A percentile compares a stretch with the other conserved stretches of the same genome.
Evolutionary conservation across 2,888 invertebrate species (phyloP).

Genomic region (Cactoblastis cactorum): DNA sequence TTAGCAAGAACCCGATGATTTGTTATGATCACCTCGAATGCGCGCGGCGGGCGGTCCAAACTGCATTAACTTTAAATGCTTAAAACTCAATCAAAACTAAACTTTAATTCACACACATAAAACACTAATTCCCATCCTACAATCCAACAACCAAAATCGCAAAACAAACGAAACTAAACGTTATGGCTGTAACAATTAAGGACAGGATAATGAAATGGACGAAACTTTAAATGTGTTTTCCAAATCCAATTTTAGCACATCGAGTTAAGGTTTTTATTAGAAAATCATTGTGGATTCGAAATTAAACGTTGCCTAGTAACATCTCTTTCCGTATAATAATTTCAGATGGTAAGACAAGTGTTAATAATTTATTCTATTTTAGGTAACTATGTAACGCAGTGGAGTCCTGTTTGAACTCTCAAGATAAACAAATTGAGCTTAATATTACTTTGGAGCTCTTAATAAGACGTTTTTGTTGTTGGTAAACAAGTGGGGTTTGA

Average conservation of each 20-base stretch:
- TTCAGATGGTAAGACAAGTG: conserved; percentile 66
- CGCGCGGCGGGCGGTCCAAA: conserved; percentile 66
- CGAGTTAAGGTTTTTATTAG: conserved; percentile 31
- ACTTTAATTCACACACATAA: conserved; percentile 32
- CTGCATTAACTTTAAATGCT: conserved; percentile 47
- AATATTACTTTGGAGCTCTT: conserved; percentile 1
- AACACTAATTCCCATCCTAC: conserved; percentile 28
- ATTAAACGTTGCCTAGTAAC: conserved; percentile 56
- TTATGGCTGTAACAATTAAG: conserved; percentile 68
- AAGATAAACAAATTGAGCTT: conserved; percentile 11
- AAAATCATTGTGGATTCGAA: conserved; percentile 29
- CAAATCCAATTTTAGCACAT: conserved; percentile 23
- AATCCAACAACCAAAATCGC: conserved; percentile 42
- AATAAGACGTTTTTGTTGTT: conserved; percentile 6
- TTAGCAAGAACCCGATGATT: conserved; percentile 58
- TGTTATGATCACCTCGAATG: conserved; percentile 68
- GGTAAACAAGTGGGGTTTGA: neutral
- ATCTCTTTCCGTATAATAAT: conserved; percentile 63
- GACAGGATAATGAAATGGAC: conserved; percentile 52
- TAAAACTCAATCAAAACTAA: conserved; percentile 33
- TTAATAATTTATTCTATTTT: conserved; percentile 67
- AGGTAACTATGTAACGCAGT: conserved; percentile 21
- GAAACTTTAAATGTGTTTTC: neutral
- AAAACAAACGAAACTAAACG: conserved; percentile 71
- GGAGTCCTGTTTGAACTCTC: neutral